phyloP scores from a whole-genome alignment of 2,113 vertebrate genomes.

The Edolisoma coerulescens region DNA sequence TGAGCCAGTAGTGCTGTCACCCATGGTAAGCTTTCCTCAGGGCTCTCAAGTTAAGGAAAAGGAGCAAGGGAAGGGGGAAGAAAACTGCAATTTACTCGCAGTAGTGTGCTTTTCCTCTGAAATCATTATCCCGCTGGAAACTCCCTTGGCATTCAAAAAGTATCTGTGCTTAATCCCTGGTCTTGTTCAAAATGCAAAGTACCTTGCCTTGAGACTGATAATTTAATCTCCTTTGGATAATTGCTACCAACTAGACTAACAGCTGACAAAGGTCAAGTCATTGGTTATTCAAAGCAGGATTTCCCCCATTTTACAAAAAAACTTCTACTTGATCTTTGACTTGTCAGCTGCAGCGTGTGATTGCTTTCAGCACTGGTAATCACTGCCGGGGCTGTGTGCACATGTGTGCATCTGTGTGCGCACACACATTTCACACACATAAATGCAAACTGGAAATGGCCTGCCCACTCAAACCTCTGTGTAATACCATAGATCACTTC shows the following conservation, averaged over 20 bases:
- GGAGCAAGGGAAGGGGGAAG: not conserved
- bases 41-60: not conserved
- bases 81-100: not conserved
- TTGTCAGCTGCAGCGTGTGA: not conserved
- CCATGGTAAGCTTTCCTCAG: not conserved
- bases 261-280: conserved; percentile 3
- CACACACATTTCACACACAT: not conserved
- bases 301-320: conserved; percentile 5
- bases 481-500: not conserved
- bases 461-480: not conserved
- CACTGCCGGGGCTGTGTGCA: not conserved
- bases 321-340: not conserved
- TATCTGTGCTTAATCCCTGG: not conserved
- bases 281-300: conserved; percentile 19
- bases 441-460: not conserved
- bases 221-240: conserved; percentile 29
- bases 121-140: accelerated
- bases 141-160: not conserved
- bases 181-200: not conserved
- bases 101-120: not conserved
- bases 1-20: not conserved
- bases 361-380: not conserved
- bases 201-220: not conserved
- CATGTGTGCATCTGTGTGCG: accelerated
- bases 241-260: not conserved